Evolutionary conservation across 2,797 vertebrate genomes (phyloP).

Genomic region (Anas flavirostris): DNA sequence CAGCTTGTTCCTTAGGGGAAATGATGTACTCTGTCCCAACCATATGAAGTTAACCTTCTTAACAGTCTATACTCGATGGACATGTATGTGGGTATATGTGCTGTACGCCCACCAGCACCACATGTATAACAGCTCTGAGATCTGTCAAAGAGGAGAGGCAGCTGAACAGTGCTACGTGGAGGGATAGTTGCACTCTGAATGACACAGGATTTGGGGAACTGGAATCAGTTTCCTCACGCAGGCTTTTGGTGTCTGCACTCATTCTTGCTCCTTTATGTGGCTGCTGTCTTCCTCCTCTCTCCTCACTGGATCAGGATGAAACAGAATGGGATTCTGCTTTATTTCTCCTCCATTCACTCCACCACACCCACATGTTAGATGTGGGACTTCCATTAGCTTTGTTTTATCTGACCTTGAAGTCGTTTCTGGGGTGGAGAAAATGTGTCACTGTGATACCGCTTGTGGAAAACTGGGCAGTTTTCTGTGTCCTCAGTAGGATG

Average conservation of each 20-base stretch:
- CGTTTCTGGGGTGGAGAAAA: not conserved
- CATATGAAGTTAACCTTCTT: fast-evolving
- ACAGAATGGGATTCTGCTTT: slow-evolving; percentile 6
- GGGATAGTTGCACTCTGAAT: not conserved
- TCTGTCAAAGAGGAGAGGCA: not conserved
- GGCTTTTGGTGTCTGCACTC: not conserved
- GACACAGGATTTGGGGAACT: not conserved
- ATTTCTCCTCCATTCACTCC: not conserved
- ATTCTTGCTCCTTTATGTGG: slow-evolving; percentile 42
- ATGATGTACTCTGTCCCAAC: fast-evolving
- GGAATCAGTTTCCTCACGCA: not conserved
- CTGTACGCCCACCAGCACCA: not conserved
- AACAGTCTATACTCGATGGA: fast-evolving
- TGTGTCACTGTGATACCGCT: not conserved
- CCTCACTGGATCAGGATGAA: slow-evolving; percentile 48
- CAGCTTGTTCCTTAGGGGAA: not conserved
- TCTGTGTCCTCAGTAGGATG: not conserved
- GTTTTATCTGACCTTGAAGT: not conserved
- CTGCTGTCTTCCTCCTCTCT: slow-evolving; percentile 1
- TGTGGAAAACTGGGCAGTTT: not conserved
- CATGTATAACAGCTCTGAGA: not conserved
- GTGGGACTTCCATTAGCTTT: slow-evolving; percentile 4
- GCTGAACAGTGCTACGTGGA: fast-evolving
- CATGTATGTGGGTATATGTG: fast-evolving
- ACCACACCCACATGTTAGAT: not conserved